These are phyloP conservation scores for Pollenia labialis DNA, from an alignment of 2,888 invertebrate genomes.

Conservation along the genomic window DNA sequence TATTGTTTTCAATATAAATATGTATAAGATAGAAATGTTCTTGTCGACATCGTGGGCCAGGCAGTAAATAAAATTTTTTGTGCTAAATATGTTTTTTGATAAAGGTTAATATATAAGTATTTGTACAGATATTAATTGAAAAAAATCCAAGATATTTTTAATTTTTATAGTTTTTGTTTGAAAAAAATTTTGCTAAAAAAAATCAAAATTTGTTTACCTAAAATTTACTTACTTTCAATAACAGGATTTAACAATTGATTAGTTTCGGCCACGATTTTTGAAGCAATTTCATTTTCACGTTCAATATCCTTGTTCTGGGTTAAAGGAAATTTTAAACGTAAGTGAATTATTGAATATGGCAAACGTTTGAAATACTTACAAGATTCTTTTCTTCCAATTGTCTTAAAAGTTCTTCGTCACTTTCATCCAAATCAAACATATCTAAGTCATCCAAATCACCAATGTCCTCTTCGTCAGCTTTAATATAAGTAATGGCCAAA, in stretches of 20 bases:
- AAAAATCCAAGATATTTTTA: no score
- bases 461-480: constrained; percentile 76
- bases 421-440: constrained; percentile 79
- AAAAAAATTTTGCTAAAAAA: no score
- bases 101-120: no score
- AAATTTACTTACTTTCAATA: constrained; percentile 77
- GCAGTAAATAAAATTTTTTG: no score
- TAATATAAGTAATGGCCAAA: constrained; percentile 76
- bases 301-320: constrained; percentile 80
- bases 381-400: constrained; percentile 81
- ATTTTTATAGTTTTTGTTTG: no score
- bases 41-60: no score
- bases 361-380: constrained; percentile 75
- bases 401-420: constrained; percentile 80
- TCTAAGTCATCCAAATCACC: constrained; percentile 75
- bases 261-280: constrained; percentile 79
- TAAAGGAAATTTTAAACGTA: neutral
- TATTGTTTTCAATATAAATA: no score
- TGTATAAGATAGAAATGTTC: no score
- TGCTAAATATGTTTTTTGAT: no score
- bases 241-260: constrained; percentile 80
- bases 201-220: neutral
- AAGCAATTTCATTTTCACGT: constrained; percentile 82
- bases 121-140: no score
- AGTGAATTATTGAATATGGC: neutral